Evolutionary conservation across 2,797 vertebrate species (phyloP).

Genomic region (Calcarius lapponicus): DNA sequence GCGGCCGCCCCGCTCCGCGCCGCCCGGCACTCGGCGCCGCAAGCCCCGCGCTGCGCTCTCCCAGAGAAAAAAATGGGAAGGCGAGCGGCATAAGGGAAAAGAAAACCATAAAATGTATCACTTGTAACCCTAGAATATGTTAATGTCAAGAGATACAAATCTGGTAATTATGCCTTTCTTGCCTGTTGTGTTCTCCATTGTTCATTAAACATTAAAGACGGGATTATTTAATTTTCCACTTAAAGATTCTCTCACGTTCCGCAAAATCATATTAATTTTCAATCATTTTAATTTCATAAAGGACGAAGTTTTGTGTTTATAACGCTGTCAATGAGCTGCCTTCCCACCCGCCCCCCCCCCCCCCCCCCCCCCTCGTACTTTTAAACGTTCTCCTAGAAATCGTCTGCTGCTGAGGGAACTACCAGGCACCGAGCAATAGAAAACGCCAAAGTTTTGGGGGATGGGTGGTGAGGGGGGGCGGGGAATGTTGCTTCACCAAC

Average conservation of each 20-base stretch:
- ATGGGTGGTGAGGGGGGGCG: background rate
- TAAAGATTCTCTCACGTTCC: background rate
- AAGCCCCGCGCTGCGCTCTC: background rate
- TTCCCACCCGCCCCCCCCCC: accelerated
- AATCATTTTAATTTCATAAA: background rate
- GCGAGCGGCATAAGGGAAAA: background rate
- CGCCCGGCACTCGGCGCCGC: background rate
- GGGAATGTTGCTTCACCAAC: background rate
- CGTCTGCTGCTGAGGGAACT: background rate
- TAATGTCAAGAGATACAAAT: constrained; percentile 30
- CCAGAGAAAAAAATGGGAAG: background rate
- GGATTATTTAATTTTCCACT: constrained; percentile 46
- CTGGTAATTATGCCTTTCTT: constrained; percentile 11
- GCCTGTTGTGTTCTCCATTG: constrained; percentile 3
- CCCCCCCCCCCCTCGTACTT: background rate
- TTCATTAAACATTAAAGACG: constrained; percentile 40
- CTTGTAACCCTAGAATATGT: constrained; percentile 33
- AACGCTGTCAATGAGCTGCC: background rate
- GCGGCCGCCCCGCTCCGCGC: background rate
- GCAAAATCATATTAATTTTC: background rate
- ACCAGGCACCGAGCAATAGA: background rate
- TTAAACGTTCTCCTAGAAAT: background rate
- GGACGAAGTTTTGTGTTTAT: background rate
- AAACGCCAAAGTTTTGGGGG: background rate
- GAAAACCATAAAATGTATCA: background rate